Evolutionary conservation across 2,888 invertebrate genomes (phyloP), one percentile per base, ranked within the genome.

Genomic region (Euphydryas editha): DNA sequence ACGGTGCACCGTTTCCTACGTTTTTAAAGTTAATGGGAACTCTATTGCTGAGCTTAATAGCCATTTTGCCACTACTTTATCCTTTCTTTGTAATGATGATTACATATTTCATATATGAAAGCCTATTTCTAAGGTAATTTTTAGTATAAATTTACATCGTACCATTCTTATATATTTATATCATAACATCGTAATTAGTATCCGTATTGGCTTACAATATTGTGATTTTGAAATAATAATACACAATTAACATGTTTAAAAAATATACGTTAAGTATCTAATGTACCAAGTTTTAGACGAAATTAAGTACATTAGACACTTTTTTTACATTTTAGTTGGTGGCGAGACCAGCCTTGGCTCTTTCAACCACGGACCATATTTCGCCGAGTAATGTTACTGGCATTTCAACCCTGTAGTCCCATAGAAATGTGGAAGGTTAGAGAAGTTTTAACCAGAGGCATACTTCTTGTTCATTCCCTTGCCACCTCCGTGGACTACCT

Each of bases 401-500:
- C 81, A 0, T 81, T 83, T 59, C 76, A 76, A 0, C 82, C 84
- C 0, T 78, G 78, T 67, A 72, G 73, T 20, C 18, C 75, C 1
- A 67, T 75, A 1, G 88, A 90, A 58, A 75, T 89, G 60, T 87
- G 86, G 87, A 90, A 91, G 70, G 90, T 92, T 8, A 85, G 88
- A 7, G 92, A 93, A 63, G 87, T 90, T n/a, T 77, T 93, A 24
- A 89, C 90, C 0, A 79, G 92, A 18, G 87, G 86, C 18, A 85
- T 92, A 24, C 80, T 93, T 17, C 84, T 93, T 1, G 83, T 83
- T 0, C 92, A 93, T 76, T 92, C 93, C 0, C 80, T 93, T 4
- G 92, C 92, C 24, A 92, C 93, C 4, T 91, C 92, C 10, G 84
- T 93, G 3, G 93, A 93, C 76, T 93, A 93, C 71, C 80, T 93